These are phyloP conservation scores for Pterocles orientalis DNA, from an alignment of 2,113 vertebrate species.

Conservation along the genomic window DNA sequence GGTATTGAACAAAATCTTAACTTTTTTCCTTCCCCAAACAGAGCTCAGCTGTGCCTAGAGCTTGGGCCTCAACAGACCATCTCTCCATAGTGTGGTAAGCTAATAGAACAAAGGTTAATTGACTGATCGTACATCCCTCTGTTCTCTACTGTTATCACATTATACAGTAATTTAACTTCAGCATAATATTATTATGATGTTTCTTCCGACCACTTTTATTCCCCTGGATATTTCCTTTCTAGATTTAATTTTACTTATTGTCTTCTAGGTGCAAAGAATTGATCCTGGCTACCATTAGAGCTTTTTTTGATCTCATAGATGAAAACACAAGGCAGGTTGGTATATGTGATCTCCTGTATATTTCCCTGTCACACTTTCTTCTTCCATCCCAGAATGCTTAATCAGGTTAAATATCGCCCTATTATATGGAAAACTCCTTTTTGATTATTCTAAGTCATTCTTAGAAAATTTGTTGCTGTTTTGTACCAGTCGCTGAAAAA, in stretches of 20 bases:
- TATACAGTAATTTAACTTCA: background rate
- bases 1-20: background rate
- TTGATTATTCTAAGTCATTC: background rate
- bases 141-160: background rate
- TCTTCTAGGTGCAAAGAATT: conserved; percentile 93
- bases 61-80: conserved; percentile 96
- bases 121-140: background rate
- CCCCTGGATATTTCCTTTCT: background rate
- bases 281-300: conserved; percentile 88
- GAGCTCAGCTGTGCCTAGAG: conserved; percentile 92
- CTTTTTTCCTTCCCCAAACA: conserved; percentile 42
- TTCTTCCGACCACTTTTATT: background rate
- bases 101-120: background rate
- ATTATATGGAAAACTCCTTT: background rate
- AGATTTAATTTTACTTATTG: background rate
- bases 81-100: conserved; percentile 96
- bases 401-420: background rate
- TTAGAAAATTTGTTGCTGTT: background rate
- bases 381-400: background rate
- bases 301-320: conserved; percentile 94
- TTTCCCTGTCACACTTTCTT: background rate
- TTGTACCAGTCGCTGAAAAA: background rate
- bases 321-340: conserved; percentile 90
- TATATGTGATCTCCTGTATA: background rate
- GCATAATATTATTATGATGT: background rate